Evolutionary conservation across 1,140 invertebrate genomes (phyloP).

Genomic region (Hylyphantes graminicola): DNA sequence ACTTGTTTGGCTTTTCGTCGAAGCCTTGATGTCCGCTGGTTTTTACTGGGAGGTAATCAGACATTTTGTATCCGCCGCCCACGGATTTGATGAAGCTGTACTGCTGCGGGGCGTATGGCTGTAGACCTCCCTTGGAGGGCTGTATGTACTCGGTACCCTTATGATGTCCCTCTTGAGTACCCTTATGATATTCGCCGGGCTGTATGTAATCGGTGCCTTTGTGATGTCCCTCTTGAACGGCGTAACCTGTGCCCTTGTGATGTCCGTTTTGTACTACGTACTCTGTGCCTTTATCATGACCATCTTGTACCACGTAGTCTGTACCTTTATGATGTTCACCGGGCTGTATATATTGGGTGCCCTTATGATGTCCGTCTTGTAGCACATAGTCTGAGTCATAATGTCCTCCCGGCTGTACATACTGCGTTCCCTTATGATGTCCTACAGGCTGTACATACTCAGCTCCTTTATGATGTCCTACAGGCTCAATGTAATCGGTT

Average conservation of each 20-base stretch:
- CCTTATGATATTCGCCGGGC: background rate
- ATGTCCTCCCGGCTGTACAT: background rate
- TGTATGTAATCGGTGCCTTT: background rate
- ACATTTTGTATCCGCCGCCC: conserved; percentile 33
- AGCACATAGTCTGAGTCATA: background rate
- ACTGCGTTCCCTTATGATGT: conserved; percentile 23
- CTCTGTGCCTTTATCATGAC: conserved; percentile 12
- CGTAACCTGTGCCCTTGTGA: conserved; percentile 18
- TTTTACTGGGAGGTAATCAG: conserved; percentile 11
- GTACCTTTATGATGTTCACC: conserved; percentile 1
- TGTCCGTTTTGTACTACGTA: background rate
- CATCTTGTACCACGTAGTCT: background rate
- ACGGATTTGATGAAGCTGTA: conserved; percentile 37
- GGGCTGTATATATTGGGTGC: background rate
- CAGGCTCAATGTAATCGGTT: background rate
- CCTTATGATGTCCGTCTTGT: background rate
- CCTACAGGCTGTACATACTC: background rate
- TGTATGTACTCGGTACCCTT: background rate
- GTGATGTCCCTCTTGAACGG: background rate
- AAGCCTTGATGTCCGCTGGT: background rate
- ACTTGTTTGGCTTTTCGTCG: background rate
- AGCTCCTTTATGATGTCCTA: conserved; percentile 29
- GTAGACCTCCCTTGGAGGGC: background rate
- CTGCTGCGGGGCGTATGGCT: background rate
- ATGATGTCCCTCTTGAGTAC: background rate